Evolutionary conservation across 2,888 invertebrate genomes (phyloP).

Genomic region (Chymomyza amoena): DNA sequence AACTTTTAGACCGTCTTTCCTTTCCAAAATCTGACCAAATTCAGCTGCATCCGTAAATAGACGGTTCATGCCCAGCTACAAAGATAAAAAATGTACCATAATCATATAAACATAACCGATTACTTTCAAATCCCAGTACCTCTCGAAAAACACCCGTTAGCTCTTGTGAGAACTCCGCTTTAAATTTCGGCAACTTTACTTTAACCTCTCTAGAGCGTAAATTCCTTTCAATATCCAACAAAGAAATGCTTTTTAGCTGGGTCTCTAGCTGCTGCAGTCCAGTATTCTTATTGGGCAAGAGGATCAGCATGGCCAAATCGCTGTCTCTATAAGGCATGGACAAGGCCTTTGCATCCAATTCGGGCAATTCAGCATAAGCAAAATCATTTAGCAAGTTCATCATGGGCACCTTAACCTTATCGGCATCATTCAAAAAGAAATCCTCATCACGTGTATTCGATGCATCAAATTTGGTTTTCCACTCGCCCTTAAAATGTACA

Average conservation of each 20-base stretch:
- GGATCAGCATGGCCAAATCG: slow-evolving; percentile 85
- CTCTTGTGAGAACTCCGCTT: slow-evolving; percentile 72
- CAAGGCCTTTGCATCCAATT: slow-evolving; percentile 76
- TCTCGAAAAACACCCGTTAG: slow-evolving; percentile 16
- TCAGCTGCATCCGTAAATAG: slow-evolving; percentile 82
- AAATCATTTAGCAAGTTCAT: slow-evolving; percentile 81
- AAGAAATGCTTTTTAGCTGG: slow-evolving; percentile 80
- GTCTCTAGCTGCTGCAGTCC: slow-evolving; percentile 83
- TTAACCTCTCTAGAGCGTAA: slow-evolving; percentile 76
- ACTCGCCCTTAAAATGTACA: slow-evolving; percentile 89
- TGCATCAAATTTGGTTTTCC: slow-evolving; percentile 84
- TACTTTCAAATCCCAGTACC: not conserved
- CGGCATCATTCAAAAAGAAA: slow-evolving; percentile 83
- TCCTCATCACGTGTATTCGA: slow-evolving; percentile 80
- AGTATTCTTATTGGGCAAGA: slow-evolving; percentile 82
- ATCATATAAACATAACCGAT: not conserved
- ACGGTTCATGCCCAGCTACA: slow-evolving; percentile 84
- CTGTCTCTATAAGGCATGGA: slow-evolving; percentile 85
- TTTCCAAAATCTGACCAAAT: slow-evolving; percentile 82
- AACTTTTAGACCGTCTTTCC: slow-evolving; percentile 78
- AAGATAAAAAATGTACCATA: not conserved
- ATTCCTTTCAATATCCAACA: slow-evolving; percentile 81
- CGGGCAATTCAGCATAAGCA: slow-evolving; percentile 45
- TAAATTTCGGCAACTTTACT: slow-evolving; percentile 88
- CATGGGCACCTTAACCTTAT: slow-evolving; percentile 82